Evolutionary conservation across 64 coral and sea anemone genomes (phyloP), one percentile per base, ranked within the genome.

Genomic region (Montipora foliosa): DNA sequence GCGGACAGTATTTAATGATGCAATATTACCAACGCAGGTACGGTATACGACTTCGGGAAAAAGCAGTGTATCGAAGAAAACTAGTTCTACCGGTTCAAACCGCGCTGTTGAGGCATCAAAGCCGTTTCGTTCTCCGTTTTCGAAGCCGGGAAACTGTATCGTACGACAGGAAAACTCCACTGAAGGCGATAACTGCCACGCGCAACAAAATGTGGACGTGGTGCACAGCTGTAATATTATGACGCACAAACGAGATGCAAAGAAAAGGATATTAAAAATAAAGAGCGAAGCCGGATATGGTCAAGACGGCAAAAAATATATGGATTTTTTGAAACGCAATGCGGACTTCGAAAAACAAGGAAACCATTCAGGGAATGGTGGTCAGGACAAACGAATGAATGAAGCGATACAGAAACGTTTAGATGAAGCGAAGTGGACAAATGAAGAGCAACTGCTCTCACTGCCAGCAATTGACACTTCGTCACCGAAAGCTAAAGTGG

Each of bases 291-390:
- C 25, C 8, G 44, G 81, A 4, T 45, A 7, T 84, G 29, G 11
- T 61, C 22, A 61, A 49, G 66, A 72, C 4, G 16, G 64, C 2
- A 49, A 86, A 15, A 21, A 50, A 49, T 86, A 86, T 15, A 70
- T 46, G 3, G 82, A 86, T 86, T 50, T 86, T 86, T 48, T 86
- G n/a, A 86, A 86, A 86, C 62, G 82, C 3, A 86, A 4, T 50
- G 49, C 82, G 2, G 66, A 5, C 2, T 48, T 86, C 1, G 21
- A 19, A 47, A 45, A 19, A 6, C 44, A 71, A 70, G 45, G 47
- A 71, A 72, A 51, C 45, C 13, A 17, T 6, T 9, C 37, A 37
- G 37, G 37, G 37, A 37, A 37, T 37, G 37, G 4, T 11, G 12
- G 17, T 4, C 46, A 50, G 8, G 44, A 72, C 82, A 72, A 49